These are phyloP conservation scores for Acleris sparsana DNA, from an alignment of 2,888 invertebrate species.

Conservation along the genomic window DNA sequence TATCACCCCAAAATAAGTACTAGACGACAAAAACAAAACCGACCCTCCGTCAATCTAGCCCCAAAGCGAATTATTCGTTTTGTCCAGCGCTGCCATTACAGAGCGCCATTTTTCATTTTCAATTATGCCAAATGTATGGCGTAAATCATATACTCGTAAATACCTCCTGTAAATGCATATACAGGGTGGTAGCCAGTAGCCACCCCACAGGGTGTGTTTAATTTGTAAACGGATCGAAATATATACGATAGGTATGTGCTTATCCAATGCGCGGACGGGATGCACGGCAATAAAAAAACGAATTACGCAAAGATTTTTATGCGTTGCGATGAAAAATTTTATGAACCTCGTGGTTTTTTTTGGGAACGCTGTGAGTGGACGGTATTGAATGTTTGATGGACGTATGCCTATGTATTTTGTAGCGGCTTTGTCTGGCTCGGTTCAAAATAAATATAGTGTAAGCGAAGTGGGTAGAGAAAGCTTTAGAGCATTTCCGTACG, in stretches of 20 bases:
- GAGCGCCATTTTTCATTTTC: conserved; percentile 72
- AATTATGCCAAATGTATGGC: conserved; percentile 80
- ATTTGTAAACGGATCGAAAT: conserved; percentile 74
- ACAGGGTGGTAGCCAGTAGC: conserved; percentile 24
- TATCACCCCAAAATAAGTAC: conserved; percentile 13
- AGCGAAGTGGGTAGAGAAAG: neutral
- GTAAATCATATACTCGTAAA: conserved; percentile 68
- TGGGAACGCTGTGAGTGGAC: conserved; percentile 40
- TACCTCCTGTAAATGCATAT: conserved; percentile 37
- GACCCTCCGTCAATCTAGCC: conserved; percentile 29
- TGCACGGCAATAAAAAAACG: conserved; percentile 52
- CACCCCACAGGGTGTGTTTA: conserved; percentile 64
- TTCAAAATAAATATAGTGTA: neutral
- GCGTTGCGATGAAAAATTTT: conserved; percentile 42
- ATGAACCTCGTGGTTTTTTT: conserved; percentile 40
- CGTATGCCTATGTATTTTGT: conserved; percentile 13
- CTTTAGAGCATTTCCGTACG: too few species aligned
- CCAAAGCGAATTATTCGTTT: conserved; percentile 70
- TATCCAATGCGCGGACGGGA: conserved; percentile 60
- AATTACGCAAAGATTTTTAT: conserved; percentile 50
- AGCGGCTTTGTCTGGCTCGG: conserved; percentile 16
- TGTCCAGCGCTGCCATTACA: conserved; percentile 64
- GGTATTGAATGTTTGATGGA: conserved; percentile 38
- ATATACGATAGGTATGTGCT: conserved; percentile 59
- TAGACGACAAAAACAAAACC: conserved; percentile 22